Evolutionary conservation across 1,140 invertebrate species (phyloP).

Genomic region (Phenacoccus solenopsis): DNA sequence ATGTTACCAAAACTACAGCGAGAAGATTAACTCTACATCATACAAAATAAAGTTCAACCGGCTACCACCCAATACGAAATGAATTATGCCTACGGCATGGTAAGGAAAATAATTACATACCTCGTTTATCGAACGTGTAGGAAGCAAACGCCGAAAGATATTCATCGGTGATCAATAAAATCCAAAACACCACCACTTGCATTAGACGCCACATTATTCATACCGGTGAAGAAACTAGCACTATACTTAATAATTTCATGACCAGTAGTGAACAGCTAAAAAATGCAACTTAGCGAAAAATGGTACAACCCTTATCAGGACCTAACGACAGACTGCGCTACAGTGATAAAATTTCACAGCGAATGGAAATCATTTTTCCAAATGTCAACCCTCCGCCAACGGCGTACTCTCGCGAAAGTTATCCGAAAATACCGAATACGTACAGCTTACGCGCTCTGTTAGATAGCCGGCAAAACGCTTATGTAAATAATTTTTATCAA

Average conservation of each 20-base stretch:
- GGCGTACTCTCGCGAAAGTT: no score
- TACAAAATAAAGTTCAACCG: no score
- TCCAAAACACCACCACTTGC: slow-evolving; percentile 9
- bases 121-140: neutral
- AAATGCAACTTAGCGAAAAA: neutral
- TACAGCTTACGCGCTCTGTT: neutral
- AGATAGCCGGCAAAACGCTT: neutral
- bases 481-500: neutral
- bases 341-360: neutral
- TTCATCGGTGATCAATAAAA: slow-evolving; percentile 5
- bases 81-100: no score
- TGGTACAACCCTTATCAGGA: neutral
- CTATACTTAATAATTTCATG: neutral
- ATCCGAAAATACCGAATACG: no score
- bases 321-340: neutral
- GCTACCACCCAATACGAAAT: no score
- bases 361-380: neutral
- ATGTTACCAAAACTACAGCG: no score
- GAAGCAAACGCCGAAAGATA: neutral
- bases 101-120: no score
- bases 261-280: neutral
- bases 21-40: no score
- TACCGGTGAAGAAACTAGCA: neutral
- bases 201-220: slow-evolving; percentile 11
- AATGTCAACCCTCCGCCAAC: neutral